Conservation (phyloP, 2,797 vertebrate genomes). For the Brotula barbata region DNA sequence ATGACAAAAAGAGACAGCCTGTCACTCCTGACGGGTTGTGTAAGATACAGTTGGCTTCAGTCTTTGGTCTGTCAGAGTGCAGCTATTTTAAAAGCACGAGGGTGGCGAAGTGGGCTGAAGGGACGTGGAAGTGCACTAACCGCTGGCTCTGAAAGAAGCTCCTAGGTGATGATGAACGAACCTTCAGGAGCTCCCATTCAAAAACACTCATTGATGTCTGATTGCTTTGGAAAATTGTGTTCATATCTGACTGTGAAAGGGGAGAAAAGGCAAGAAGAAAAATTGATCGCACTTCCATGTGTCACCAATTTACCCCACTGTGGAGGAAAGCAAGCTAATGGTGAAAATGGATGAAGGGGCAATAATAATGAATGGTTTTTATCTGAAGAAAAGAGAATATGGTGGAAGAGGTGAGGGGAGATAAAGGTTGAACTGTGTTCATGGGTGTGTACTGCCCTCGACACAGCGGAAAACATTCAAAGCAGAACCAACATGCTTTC, state of each 20-base stretch:
- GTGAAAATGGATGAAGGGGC: no score
- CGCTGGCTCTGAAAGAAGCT: neutral
- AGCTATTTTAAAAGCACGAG: neutral
- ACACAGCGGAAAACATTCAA: constrained; percentile 20
- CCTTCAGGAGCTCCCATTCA: neutral
- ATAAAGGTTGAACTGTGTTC: constrained; percentile 18
- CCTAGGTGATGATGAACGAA: neutral
- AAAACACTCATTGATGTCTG: neutral
- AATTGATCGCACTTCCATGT: neutral
- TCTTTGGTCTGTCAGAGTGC: neutral
- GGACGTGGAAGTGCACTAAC: neutral
- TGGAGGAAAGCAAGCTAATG: constrained; percentile 15
- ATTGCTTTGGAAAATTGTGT: neutral
- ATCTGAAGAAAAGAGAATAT: constrained; percentile 4
- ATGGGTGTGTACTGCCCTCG: constrained; percentile 19
- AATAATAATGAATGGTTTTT: constrained; percentile 6
- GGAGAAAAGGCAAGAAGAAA: fast-evolving
- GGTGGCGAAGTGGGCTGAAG: neutral
- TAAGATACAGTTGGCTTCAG: no score
- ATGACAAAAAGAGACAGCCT: no score
- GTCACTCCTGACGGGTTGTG: no score
- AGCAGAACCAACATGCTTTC: neutral
- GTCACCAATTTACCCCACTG: constrained; percentile 2
- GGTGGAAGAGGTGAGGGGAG: neutral
- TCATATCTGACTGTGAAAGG: neutral